Percentiles rank a stretch among this genome's conserved stretches.
Conservation (phyloP, 1,140 invertebrate species). For the Pseudomyrmex dendroicus region DNA sequence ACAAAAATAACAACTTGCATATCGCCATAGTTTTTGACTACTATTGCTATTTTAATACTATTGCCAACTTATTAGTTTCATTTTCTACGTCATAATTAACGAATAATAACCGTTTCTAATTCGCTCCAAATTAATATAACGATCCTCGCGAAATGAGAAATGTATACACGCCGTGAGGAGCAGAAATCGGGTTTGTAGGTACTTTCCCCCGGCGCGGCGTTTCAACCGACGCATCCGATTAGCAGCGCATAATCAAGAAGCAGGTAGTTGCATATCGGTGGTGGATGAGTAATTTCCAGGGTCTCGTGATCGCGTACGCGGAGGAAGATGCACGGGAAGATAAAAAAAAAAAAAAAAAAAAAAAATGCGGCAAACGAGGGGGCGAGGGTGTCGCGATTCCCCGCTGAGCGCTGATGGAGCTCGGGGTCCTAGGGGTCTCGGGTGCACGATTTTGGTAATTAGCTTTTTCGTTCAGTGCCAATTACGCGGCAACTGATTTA, state of each 20-base stretch:
- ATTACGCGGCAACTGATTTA: constrained; percentile 83
- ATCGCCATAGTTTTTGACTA: no score
- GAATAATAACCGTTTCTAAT: not conserved
- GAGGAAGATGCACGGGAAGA: no score
- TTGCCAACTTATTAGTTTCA: no score
- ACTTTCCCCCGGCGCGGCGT: constrained; percentile 64
- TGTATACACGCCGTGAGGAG: not conserved
- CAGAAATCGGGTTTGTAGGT: constrained; percentile 53
- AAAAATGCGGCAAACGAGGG: constrained; percentile 31
- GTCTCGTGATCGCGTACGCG: no score
- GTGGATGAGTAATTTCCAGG: constrained; percentile 71
- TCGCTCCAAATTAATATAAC: not conserved
- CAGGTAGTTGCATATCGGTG: constrained; percentile 72
- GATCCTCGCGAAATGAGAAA: constrained; percentile 10
- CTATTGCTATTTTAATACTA: no score
- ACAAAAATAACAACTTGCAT: no score
- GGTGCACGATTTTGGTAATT: constrained; percentile 78
- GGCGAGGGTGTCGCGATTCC: constrained; percentile 81
- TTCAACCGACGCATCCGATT: constrained; percentile 61
- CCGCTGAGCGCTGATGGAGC: constrained; percentile 80
- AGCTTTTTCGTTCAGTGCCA: constrained; percentile 80
- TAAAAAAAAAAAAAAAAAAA: constrained; percentile 51
- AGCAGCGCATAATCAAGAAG: constrained; percentile 71
- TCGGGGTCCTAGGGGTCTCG: constrained; percentile 69
- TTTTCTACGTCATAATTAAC: not conserved